Evolutionary conservation across 30 jellyfish, hydroid and myxozoan genomes (phyloP), one percentile per base, ranked within the genome.

Genomic region (Sanderia malayensis): DNA sequence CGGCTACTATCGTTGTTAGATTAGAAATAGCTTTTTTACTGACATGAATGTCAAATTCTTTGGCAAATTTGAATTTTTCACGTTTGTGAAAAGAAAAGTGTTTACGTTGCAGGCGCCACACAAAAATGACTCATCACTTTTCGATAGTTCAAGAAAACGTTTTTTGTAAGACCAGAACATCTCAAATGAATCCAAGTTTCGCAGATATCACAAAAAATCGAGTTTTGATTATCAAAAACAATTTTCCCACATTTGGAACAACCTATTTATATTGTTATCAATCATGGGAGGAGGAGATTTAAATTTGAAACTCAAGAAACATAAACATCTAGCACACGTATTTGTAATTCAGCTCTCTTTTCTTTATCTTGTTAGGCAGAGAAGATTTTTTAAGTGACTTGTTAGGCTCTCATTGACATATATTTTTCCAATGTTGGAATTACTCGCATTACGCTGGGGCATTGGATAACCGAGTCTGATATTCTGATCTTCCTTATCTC

Each of bases 101-200:
- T 49, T 24, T 49, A 4, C 18, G 8, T 4, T 15, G 27, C 64
- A 49, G 64, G 64, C 64, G 64, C 64, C 64, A 49, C 64, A 49
- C 4, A 49, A 49, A 18, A 49, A 49, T 49, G 64, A 49, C 27
- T 49, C 64, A 49, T 49, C 24, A 49, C 27, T 49, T 49, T 49
- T 11, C 18, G 64, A 49, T 19, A 49, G 18, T 49, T 49, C 64
- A 9, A 49, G 64, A 18, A 49, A 49, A 49, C 27, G 27, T 49
- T 49, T 49, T 49, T 49, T 9, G 23, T 49, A 9, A 49, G 27
- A 19, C 64, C 27, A 19, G 64, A 49, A 24, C 64, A 49, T 15
- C 64, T 49, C 64, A 49, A 49, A 49, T 49, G 64, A 9, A 49
- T 49, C 64, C 64, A 49, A 2, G 23, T 49, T 19, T 49, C 64